Evolutionary conservation across 2,797 vertebrate species (phyloP).

Genomic region (Poeciliopsis paucimaculata): DNA sequence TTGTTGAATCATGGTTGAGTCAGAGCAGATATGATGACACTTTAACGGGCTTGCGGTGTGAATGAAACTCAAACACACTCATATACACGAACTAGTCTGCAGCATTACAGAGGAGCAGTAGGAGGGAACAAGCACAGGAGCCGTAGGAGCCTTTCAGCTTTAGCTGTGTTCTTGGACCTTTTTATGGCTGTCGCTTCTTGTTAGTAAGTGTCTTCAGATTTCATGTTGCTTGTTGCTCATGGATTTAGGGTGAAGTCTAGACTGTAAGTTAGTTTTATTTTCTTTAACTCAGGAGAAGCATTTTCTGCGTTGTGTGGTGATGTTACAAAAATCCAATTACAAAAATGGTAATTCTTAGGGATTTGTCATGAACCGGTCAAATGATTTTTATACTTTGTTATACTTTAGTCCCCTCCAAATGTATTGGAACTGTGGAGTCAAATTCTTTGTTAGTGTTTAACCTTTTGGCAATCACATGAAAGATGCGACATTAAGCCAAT

Average conservation of each 20-base stretch:
- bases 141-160: neutral
- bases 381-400: neutral
- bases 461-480: neutral
- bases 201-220: neutral
- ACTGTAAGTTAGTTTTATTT: neutral
- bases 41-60: slow-evolving; percentile 38
- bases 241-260: neutral
- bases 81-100: neutral
- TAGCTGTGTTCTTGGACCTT: neutral
- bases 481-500: neutral
- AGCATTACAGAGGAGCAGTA: neutral
- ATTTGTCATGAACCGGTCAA: neutral
- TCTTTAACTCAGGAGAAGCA: neutral
- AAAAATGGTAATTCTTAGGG: neutral
- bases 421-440: neutral
- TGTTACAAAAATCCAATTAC: neutral
- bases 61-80: slow-evolving; percentile 34
- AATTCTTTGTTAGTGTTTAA: neutral
- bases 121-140: neutral
- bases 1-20: slow-evolving; percentile 51
- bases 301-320: neutral
- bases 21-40: slow-evolving; percentile 51
- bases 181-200: neutral
- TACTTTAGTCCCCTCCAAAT: neutral
- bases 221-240: neutral